Evolutionary conservation across 2,797 vertebrate species (phyloP).

Genomic region (Hylomyscus alleni): DNA sequence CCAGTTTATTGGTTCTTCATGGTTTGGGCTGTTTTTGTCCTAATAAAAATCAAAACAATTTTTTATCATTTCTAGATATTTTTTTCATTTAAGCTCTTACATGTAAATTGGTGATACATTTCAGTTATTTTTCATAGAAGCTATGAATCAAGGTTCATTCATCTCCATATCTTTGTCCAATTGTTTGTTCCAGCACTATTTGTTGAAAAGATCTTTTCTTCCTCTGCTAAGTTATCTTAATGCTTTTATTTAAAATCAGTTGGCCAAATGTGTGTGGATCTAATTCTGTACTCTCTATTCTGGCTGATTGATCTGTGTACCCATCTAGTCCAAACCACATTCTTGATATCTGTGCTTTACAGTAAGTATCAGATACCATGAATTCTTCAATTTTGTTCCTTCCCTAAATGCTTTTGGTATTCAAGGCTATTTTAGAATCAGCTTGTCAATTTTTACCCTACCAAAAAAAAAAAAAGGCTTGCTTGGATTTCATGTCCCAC

Average conservation of each 20-base stretch:
- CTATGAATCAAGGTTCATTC: slow-evolving; percentile 9
- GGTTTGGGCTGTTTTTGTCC: not conserved
- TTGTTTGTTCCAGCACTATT: not conserved
- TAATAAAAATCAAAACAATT: slow-evolving; percentile 35
- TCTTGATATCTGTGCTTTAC: not conserved
- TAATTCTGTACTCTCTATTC: not conserved
- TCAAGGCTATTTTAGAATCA: not conserved
- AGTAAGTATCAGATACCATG: slow-evolving; percentile 5
- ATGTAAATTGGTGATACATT: not conserved
- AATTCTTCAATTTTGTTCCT: not conserved
- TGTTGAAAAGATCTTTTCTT: not conserved
- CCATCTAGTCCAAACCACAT: not conserved
- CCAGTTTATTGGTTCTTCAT: not conserved
- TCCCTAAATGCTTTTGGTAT: not conserved
- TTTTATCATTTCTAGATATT: slow-evolving; percentile 32
- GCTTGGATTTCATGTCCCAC: not conserved
- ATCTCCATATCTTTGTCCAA: not conserved
- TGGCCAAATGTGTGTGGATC: not conserved
- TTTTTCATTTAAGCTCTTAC: slow-evolving; percentile 15
- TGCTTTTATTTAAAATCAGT: not conserved
- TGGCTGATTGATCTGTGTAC: not conserved
- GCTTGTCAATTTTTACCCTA: not conserved
- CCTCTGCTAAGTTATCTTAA: not conserved
- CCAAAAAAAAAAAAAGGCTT: not conserved
- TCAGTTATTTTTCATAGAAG: slow-evolving; percentile 1